Conservation (phyloP, 2,113 vertebrate species). For the Crotalus viridis region DNA sequence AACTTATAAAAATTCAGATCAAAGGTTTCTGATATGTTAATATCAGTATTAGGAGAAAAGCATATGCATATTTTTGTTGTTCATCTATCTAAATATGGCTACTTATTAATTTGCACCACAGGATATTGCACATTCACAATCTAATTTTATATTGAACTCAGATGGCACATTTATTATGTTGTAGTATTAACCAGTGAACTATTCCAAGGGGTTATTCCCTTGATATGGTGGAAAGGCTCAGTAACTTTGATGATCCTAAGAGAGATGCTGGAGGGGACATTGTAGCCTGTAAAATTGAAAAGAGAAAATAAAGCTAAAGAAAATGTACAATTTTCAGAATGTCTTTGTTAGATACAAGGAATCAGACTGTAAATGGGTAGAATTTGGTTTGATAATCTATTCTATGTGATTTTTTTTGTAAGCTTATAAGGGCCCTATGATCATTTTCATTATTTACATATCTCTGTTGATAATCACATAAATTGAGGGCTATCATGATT, state of each 20-base stretch:
- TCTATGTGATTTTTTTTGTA: not conserved
- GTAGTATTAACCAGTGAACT: conserved; percentile 24
- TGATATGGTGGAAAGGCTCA: not conserved
- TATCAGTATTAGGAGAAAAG: conserved; percentile 42
- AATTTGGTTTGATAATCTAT: not conserved
- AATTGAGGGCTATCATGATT: not conserved
- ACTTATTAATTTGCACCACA: conserved; percentile 36
- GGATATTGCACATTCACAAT: not conserved
- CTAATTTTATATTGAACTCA: not conserved
- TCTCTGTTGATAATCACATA: not conserved
- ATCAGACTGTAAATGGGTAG: not conserved
- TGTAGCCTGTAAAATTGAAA: not conserved
- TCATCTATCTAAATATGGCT: conserved; percentile 5
- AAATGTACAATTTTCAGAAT: not conserved
- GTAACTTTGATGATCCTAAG: not conserved
- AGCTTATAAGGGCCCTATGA: no score
- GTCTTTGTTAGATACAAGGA: not conserved
- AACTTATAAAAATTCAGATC: conserved; percentile 41
- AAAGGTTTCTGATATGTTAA: conserved; percentile 12
- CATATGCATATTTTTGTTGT: conserved; percentile 28
- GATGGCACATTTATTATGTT: conserved; percentile 29
- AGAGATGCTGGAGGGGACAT: not conserved
- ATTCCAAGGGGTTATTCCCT: not conserved
- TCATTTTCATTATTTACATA: not conserved
- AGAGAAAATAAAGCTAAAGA: not conserved